Evolutionary conservation across 1,140 invertebrate species (phyloP).

Genomic region (Gonatopus flavifemur): DNA sequence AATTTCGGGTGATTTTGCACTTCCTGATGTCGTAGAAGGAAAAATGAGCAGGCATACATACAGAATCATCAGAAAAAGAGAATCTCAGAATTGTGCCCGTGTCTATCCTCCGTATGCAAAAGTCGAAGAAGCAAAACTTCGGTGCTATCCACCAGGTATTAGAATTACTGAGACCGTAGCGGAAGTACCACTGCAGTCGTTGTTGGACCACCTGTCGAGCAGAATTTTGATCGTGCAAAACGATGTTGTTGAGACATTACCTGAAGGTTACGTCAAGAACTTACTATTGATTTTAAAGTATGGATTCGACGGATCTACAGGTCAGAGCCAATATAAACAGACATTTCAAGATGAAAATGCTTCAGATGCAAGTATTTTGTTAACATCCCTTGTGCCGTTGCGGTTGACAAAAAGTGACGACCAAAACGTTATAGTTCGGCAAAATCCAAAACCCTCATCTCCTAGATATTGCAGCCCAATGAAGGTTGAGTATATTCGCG

Average conservation of each 20-base stretch:
- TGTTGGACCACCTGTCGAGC: constrained; percentile 18
- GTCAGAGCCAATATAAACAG: constrained; percentile 31
- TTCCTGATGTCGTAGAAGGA: too few species aligned
- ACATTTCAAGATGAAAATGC: constrained; percentile 26
- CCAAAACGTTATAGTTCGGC: too few species aligned
- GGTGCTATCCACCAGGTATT: constrained; percentile 14
- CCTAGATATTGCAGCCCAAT: too few species aligned
- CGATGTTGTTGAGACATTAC: constrained; percentile 11
- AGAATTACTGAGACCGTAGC: constrained; percentile 16
- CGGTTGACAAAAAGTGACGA: too few species aligned
- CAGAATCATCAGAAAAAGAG: too few species aligned
- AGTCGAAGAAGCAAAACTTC: constrained; percentile 14
- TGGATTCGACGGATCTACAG: constrained; percentile 20
- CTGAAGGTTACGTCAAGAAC: constrained; percentile 6
- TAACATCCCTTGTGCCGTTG: constrained; percentile 39
- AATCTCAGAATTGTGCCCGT: too few species aligned
- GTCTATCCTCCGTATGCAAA: constrained; percentile 13
- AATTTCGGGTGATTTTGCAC: too few species aligned
- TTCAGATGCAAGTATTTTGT: constrained; percentile 31
- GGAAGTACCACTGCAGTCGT: constrained; percentile 21
- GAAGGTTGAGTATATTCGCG: too few species aligned
- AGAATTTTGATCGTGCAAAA: too few species aligned
- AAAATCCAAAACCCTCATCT: too few species aligned
- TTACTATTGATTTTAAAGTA: constrained; percentile 1
- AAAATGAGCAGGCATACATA: too few species aligned